Percentiles rank a stretch among this genome's conserved stretches.
phyloP scores from a whole-genome alignment of 2,797 vertebrate genomes.

The Pseudochaenichthys georgianus region DNA sequence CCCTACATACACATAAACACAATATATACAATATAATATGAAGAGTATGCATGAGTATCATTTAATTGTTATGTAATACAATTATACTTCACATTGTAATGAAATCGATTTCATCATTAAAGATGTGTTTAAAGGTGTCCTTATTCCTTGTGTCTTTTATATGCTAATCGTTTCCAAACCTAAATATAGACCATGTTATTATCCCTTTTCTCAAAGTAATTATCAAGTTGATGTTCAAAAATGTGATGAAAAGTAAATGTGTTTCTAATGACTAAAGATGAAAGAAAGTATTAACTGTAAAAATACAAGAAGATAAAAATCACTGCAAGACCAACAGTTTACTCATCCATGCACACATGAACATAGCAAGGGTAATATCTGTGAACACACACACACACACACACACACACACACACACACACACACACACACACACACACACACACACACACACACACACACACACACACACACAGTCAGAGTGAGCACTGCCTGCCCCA shows the following conservation, averaged over 20 bases:
- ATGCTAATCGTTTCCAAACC: conserved; percentile 7
- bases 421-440: no score
- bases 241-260: not conserved
- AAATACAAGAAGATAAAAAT: conserved; percentile 40
- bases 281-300: conserved; percentile 26
- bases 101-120: conserved; percentile 4
- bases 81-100: conserved; percentile 16
- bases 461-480: conserved; percentile 11
- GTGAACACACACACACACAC: conserved; percentile 36
- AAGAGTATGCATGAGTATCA: not conserved
- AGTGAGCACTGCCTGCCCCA: conserved; percentile 71
- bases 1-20: not conserved
- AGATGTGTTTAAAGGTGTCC: conserved; percentile 9
- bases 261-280: conserved; percentile 3
- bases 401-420: conserved; percentile 13
- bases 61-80: conserved; percentile 11
- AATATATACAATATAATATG: not conserved
- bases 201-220: not conserved
- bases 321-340: conserved; percentile 37
- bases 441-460: no score
- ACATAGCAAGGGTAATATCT: conserved; percentile 53
- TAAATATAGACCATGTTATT: conserved; percentile 3
- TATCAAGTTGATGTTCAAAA: not conserved
- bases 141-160: conserved; percentile 10
- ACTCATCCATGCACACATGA: conserved; percentile 56